Conservation (phyloP, 1,140 invertebrate genomes). For the Proctacanthus coquilletti region DNA sequence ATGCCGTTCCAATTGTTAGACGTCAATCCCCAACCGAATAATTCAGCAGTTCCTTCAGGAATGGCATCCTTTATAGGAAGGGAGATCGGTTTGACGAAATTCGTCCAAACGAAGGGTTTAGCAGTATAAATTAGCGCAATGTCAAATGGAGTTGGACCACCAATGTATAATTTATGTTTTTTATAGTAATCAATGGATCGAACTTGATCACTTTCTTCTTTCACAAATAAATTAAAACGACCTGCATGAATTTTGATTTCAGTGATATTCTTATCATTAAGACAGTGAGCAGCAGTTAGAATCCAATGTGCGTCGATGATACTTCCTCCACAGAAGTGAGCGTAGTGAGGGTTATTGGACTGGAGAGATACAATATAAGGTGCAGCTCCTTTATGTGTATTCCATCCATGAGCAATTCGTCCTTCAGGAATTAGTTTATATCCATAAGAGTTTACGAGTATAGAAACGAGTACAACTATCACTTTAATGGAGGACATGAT, state of each 20-base stretch:
- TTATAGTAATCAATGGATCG: conserved; percentile 22
- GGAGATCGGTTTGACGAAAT: conserved; percentile 29
- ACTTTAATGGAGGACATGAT: too few relatives aligned
- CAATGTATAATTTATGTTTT: conserved; percentile 20
- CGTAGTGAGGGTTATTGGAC: conserved; percentile 18
- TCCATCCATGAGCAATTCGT: too few relatives aligned
- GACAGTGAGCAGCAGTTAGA: conserved; percentile 25
- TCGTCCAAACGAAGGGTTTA: conserved; percentile 17
- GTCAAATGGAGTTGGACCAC: conserved; percentile 34
- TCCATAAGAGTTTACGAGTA: too few relatives aligned
- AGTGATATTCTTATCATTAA: conserved; percentile 16
- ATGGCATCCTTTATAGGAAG: conserved; percentile 30
- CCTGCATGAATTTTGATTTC: too few relatives aligned
- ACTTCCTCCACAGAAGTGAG: conserved; percentile 26
- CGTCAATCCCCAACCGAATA: conserved; percentile 34
- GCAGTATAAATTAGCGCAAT: conserved; percentile 36
- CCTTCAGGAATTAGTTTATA: too few relatives aligned
- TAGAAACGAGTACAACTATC: too few relatives aligned
- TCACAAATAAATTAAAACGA: too few relatives aligned
- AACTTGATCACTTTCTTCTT: conserved; percentile 16
- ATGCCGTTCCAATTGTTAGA: conserved; percentile 27
- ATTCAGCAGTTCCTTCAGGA: conserved; percentile 30
- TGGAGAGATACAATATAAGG: conserved; percentile 29
- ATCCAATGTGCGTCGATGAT: conserved; percentile 27
- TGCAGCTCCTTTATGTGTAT: too few relatives aligned